Conservation (phyloP, 2,797 vertebrate genomes). For the Platalea minor region DNA sequence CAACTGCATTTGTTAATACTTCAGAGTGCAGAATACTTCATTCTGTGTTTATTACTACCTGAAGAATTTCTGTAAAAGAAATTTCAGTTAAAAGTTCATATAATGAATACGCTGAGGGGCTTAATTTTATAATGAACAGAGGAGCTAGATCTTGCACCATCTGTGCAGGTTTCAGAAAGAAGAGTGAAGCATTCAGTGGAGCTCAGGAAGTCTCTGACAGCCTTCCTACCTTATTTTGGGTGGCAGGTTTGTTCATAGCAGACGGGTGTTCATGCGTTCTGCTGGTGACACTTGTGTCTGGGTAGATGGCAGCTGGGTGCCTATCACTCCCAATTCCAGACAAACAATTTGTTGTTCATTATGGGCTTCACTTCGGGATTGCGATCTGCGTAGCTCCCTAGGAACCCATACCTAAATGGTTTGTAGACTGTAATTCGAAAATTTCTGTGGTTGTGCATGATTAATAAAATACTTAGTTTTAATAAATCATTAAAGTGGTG, state of each 20-base stretch:
- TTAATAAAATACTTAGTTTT: constrained; percentile 10
- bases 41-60: neutral
- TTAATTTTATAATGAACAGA: neutral
- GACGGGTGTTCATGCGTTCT: neutral
- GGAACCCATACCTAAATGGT: neutral
- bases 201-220: neutral
- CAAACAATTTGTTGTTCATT: neutral
- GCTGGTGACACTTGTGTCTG: neutral
- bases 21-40: neutral
- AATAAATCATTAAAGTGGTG: neutral
- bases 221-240: neutral
- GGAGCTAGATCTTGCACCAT: neutral
- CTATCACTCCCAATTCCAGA: neutral
- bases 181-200: neutral
- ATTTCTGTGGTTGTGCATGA: neutral
- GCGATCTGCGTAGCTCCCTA: neutral
- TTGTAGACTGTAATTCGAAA: neutral
- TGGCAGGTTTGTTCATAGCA: neutral
- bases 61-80: neutral
- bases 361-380: neutral
- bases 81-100: neutral
- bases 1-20: neutral
- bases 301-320: neutral
- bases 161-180: neutral
- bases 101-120: neutral